Percentiles rank a stretch among this genome's conserved stretches.
Evolutionary conservation across 2,113 vertebrate species (phyloP).

Genomic region (Halichoeres trimaculatus): DNA sequence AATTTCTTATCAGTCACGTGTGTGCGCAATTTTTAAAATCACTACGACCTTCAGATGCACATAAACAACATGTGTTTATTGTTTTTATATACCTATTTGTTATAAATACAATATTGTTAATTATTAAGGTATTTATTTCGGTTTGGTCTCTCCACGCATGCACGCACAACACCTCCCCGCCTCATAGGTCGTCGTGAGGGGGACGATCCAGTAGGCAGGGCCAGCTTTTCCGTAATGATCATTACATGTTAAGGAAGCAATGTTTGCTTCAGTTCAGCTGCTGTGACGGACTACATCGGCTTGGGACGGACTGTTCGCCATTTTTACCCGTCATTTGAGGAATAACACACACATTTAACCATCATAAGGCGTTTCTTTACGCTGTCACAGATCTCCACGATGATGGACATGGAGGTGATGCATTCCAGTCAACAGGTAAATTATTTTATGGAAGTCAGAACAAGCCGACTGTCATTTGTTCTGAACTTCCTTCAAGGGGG

Average conservation of each 20-base stretch:
- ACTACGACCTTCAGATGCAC: neutral
- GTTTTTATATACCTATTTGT: too few species aligned
- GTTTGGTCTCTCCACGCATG: slow-evolving; percentile 23
- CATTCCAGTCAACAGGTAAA: slow-evolving; percentile 84
- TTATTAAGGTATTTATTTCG: too few species aligned
- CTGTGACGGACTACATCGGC: slow-evolving; percentile 40
- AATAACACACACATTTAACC: slow-evolving; percentile 34
- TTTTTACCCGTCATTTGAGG: slow-evolving; percentile 54
- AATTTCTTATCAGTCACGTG: neutral
- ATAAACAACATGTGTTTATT: neutral
- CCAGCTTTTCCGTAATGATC: slow-evolving; percentile 75
- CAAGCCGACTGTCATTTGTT: slow-evolving; percentile 3
- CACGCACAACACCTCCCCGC: slow-evolving; percentile 18
- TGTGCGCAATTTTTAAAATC: neutral
- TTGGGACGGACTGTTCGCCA: slow-evolving; percentile 46
- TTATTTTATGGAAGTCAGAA: neutral
- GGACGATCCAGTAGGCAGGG: slow-evolving; percentile 80
- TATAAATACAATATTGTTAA: too few species aligned
- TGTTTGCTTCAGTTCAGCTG: slow-evolving; percentile 63
- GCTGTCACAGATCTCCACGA: slow-evolving; percentile 54
- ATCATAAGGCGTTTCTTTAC: slow-evolving; percentile 34
- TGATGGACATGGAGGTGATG: slow-evolving; percentile 82
- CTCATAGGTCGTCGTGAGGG: slow-evolving; percentile 67
- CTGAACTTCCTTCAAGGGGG: slow-evolving; percentile 3
- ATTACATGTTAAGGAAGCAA: slow-evolving; percentile 71